Conservation (phyloP, 2,888 invertebrate genomes). For the Pogonocherus hispidulus region DNA sequence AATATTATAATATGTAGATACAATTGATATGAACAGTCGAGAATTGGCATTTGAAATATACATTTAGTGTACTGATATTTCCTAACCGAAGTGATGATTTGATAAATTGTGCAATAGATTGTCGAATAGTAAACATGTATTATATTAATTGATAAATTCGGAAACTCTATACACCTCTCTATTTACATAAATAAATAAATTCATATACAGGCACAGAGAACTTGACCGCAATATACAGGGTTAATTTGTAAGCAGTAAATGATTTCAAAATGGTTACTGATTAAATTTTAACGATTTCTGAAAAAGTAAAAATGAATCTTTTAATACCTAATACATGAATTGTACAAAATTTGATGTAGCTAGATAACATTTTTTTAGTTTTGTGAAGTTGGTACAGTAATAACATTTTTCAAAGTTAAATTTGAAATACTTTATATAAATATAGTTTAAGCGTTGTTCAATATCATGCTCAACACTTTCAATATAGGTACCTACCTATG, state of each 20-base stretch:
- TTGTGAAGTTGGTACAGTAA: too few relatives aligned
- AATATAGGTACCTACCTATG: too few relatives aligned
- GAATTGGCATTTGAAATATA: slow-evolving; percentile 51
- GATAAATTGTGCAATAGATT: slow-evolving; percentile 63
- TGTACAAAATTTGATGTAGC: too few relatives aligned
- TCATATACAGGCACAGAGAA: slow-evolving; percentile 21
- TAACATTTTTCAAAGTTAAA: too few relatives aligned
- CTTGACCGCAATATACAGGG: slow-evolving; percentile 39
- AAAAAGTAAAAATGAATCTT: neutral
- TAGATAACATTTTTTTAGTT: too few relatives aligned
- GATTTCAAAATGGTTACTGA: too few relatives aligned
- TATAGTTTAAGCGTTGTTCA: too few relatives aligned
- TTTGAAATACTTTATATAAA: too few relatives aligned
- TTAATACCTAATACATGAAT: slow-evolving; percentile 5
- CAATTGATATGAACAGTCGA: slow-evolving; percentile 51
- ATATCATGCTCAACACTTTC: too few relatives aligned
- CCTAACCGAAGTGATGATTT: slow-evolving; percentile 47
- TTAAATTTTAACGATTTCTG: too few relatives aligned
- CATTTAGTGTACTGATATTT: slow-evolving; percentile 55
- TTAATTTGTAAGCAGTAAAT: slow-evolving; percentile 28
- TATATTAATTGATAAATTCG: slow-evolving; percentile 52
- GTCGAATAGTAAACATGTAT: slow-evolving; percentile 61
- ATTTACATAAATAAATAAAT: slow-evolving; percentile 28
- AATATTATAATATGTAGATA: slow-evolving; percentile 53
- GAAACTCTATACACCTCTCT: slow-evolving; percentile 48